Conservation (phyloP, 2,797 vertebrate species). For the Pseudochromis fuscus region DNA sequence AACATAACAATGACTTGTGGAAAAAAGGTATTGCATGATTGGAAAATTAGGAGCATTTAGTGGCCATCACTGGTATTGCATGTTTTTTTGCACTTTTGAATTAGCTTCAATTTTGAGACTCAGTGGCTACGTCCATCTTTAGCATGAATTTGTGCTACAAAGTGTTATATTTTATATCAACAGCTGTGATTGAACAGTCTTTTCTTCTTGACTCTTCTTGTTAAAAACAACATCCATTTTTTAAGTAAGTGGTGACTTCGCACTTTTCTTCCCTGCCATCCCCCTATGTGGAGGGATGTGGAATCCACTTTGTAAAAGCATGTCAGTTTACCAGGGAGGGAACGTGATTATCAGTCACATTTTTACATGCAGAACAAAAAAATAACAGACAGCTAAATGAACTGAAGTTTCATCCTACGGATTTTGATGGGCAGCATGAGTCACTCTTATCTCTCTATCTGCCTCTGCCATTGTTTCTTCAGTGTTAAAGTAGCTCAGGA, state of each 20-base stretch:
- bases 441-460: conserved; percentile 31
- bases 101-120: too few species aligned
- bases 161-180: too few species aligned
- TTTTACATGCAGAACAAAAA: conserved; percentile 6
- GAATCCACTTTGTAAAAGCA: conserved; percentile 18
- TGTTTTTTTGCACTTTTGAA: too few species aligned
- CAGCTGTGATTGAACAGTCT: not conserved
- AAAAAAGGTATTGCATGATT: too few species aligned
- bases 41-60: too few species aligned
- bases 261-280: not conserved
- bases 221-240: conserved; percentile 2
- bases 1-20: too few species aligned
- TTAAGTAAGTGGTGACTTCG: not conserved
- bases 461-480: conserved; percentile 40
- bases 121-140: too few species aligned
- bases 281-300: not conserved
- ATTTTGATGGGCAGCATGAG: conserved; percentile 55
- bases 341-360: not conserved
- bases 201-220: not conserved
- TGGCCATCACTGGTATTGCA: too few species aligned
- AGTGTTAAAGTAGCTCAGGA: conserved; percentile 31
- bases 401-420: conserved; percentile 16
- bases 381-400: conserved; percentile 1
- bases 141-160: too few species aligned
- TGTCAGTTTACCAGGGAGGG: conserved; percentile 10